Evolutionary conservation across 2,888 invertebrate genomes (phyloP).

Genomic region (Oscheius sp.): DNA sequence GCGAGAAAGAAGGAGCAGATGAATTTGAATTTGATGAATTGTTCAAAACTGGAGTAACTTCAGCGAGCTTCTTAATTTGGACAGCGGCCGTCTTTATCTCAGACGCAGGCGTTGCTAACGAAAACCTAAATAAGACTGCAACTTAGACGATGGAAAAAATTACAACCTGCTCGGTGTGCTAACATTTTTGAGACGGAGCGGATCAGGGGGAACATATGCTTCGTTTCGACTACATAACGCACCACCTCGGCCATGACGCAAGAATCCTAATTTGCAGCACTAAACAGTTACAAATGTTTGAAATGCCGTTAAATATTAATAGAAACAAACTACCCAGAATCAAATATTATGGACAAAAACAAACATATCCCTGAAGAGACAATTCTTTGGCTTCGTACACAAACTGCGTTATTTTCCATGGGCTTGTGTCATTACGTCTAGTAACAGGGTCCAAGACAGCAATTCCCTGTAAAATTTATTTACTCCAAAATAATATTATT

Average conservation of each 20-base stretch:
- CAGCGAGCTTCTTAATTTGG: too few species aligned
- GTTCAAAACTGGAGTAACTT: too few species aligned
- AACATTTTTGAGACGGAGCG: background rate
- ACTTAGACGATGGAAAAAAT: too few species aligned
- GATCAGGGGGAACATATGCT: background rate
- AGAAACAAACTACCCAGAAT: too few species aligned
- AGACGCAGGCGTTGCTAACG: too few species aligned
- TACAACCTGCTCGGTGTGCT: background rate
- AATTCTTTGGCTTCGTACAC: slow-evolving; percentile 4
- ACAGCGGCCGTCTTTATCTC: too few species aligned
- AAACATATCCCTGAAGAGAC: slow-evolving; percentile 7
- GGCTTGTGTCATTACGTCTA: background rate
- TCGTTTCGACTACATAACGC: background rate
- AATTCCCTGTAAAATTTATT: background rate
- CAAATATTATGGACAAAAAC: too few species aligned
- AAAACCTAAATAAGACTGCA: too few species aligned
- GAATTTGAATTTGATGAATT: too few species aligned
- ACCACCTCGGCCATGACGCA: slow-evolving; percentile 10
- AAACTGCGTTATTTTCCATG: slow-evolving; percentile 5
- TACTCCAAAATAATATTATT: too few species aligned
- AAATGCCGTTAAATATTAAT: too few species aligned
- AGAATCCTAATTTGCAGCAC: background rate
- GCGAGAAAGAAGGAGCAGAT: too few species aligned
- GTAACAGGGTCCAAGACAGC: background rate
- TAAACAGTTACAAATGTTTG: background rate